A percentile compares a stretch with the other conserved stretches of the same genome.
Conservation (phyloP, 2,888 invertebrate species). For the Ischnura elegans region DNA sequence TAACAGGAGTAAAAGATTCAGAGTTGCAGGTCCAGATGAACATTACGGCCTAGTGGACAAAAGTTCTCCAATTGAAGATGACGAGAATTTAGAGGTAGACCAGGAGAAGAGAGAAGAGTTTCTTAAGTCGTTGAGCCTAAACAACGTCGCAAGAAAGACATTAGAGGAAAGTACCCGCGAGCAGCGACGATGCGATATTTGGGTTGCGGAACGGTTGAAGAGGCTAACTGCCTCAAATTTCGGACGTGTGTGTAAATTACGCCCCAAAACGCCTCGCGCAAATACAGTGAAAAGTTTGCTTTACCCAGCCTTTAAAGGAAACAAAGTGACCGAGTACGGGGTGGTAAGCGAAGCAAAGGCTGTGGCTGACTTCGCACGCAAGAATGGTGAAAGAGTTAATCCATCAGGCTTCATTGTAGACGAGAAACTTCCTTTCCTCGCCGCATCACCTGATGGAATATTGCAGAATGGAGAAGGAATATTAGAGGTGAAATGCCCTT, state of each 20-base stretch:
- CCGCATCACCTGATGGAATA: constrained; percentile 68
- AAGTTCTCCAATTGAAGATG: background rate
- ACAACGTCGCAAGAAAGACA: background rate
- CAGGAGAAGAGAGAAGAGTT: background rate
- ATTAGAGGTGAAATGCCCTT: constrained; percentile 68
- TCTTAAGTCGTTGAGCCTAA: background rate
- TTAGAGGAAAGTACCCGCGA: background rate
- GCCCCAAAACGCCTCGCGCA: background rate
- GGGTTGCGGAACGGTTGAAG: background rate
- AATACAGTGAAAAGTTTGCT: background rate
- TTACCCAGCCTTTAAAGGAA: background rate
- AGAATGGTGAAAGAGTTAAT: constrained; percentile 44
- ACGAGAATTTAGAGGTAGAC: background rate
- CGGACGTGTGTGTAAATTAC: constrained; percentile 12
- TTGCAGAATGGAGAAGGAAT: background rate
- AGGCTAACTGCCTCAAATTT: background rate
- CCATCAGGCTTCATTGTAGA: constrained; percentile 68
- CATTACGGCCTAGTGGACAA: background rate
- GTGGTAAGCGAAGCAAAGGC: background rate
- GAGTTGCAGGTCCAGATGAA: background rate
- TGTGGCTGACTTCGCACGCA: background rate
- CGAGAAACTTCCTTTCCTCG: constrained; percentile 68
- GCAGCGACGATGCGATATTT: background rate
- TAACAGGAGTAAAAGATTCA: background rate
- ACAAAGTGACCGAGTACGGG: constrained; percentile 11